Evolutionary conservation across 1,140 invertebrate genomes (phyloP), one percentile per base, ranked within the genome.

Genomic region (Ptiloglossa arizonensis): DNA sequence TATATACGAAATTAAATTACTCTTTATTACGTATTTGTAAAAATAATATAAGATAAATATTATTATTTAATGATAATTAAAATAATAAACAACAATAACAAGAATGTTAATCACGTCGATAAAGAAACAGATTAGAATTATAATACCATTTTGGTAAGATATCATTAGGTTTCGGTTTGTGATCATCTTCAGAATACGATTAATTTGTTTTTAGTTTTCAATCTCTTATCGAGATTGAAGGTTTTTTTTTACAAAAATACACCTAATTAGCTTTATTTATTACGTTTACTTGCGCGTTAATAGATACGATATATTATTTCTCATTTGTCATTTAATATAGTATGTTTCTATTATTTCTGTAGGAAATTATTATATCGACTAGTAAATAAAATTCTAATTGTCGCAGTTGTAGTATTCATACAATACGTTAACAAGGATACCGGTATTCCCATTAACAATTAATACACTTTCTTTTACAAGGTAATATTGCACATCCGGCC

Each of bases 401-500:
- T 4, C n/a, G 35, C 9, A 13, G 22, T 57, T 63, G 32, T 75
- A 35, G 3, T 32, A 67, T 69, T 54, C 29, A 44, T 57, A 57
- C 29, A 46, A 27, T 59, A 70, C 52, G 9, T 19, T 35, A 35
- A 2, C 4, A 24, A 38, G 5, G n/a, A 73, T 52, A 52, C 22
- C 2, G 17, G 8, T 54, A 41, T 54, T 27, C n/a, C 9, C 13
- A 27, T 22, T 41, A 70, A 35, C 17, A 46, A 66, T 67, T 59
- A 44, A 41, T 50, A n/a, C 41, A 48, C 8, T 5, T 41, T 54
- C 64, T 5, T 56, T 56, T 79, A 77, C 24, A 35, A 50, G 29
- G 22, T 87, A 88, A 76, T 88, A 89, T 89, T 89, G 88, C 88
- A 89, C 87, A 72, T 77, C 84, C 87, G 88, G 88, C 88, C 87